Conservation (phyloP, 2,888 invertebrate species). For the Pseudococcus jackbeardsleyi region DNA sequence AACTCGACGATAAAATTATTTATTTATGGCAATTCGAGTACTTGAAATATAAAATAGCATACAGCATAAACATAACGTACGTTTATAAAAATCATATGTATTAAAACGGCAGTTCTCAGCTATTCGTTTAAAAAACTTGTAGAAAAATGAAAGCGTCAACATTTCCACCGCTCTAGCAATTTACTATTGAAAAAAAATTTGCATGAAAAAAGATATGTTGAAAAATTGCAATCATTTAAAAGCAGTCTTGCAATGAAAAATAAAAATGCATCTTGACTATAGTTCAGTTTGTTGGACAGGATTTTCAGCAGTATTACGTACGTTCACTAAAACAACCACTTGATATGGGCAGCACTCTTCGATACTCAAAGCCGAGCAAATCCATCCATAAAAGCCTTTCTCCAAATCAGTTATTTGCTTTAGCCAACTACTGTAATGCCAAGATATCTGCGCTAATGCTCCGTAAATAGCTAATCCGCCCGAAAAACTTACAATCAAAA, state of each 20-base stretch:
- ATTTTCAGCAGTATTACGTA: slow-evolving; percentile 21
- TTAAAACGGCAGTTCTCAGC: background rate
- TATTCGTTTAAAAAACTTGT: background rate
- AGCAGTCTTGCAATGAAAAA: slow-evolving; percentile 3
- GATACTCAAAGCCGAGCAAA: background rate
- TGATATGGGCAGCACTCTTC: slow-evolving; percentile 41
- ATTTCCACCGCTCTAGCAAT: background rate
- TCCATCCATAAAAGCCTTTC: slow-evolving; percentile 41
- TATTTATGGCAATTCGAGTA: slow-evolving; percentile 1
- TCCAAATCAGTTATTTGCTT: slow-evolving; percentile 40
- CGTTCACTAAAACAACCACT: slow-evolving; percentile 35
- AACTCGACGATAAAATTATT: background rate
- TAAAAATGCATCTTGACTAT: background rate
- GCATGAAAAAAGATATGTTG: background rate
- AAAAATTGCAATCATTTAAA: background rate
- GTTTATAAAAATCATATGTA: background rate
- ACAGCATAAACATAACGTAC: background rate
- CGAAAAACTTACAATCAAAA: slow-evolving; percentile 6
- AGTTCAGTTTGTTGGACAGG: slow-evolving; percentile 29
- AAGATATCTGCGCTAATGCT: slow-evolving; percentile 17
- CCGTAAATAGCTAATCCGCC: slow-evolving; percentile 19
- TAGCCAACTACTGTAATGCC: slow-evolving; percentile 44
- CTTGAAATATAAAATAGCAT: background rate
- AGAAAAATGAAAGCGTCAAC: background rate
- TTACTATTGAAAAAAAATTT: background rate